Evolutionary conservation across 2,888 invertebrate species (phyloP).

Genomic region (Geophilus truncorum): DNA sequence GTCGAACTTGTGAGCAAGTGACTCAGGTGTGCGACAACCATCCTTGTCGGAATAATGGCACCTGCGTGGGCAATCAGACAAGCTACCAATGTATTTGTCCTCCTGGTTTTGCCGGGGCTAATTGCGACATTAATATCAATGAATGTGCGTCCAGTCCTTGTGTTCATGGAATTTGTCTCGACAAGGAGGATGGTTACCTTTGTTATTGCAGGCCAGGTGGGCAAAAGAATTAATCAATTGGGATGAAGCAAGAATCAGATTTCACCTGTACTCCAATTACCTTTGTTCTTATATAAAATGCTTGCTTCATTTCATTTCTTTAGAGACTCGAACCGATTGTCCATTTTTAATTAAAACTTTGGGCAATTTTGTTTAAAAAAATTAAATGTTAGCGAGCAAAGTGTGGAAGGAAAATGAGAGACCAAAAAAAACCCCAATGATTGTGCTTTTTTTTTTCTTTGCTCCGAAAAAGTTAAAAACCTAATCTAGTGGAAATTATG

Average conservation of each 20-base stretch:
- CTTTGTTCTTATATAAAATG: neutral
- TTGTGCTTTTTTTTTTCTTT: neutral
- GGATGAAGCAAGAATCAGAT: neutral
- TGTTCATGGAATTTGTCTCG: slow-evolving; percentile 45
- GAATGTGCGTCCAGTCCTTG: slow-evolving; percentile 46
- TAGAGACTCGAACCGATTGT: neutral
- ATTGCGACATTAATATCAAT: slow-evolving; percentile 45
- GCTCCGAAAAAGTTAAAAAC: neutral
- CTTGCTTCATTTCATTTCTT: neutral
- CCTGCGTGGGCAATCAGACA: slow-evolving; percentile 43
- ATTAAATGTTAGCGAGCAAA: neutral
- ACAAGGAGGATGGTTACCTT: slow-evolving; percentile 43
- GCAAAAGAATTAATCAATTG: slow-evolving; percentile 31
- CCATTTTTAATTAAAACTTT: neutral
- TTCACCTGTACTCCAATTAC: neutral
- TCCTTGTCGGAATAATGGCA: slow-evolving; percentile 43
- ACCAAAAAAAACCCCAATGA: neutral
- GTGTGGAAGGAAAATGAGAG: neutral
- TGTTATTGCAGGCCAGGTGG: slow-evolving; percentile 47
- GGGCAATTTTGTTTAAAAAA: neutral
- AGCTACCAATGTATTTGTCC: slow-evolving; percentile 43
- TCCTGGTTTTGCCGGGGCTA: slow-evolving; percentile 42
- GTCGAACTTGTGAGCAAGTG: slow-evolving; percentile 42
- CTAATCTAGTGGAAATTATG: slow-evolving; percentile 24
- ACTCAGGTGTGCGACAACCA: slow-evolving; percentile 42